Base-by-base conservation (phyloP, 2,888 invertebrate genomes). In the Tenthredo scrophulariae region DNA sequence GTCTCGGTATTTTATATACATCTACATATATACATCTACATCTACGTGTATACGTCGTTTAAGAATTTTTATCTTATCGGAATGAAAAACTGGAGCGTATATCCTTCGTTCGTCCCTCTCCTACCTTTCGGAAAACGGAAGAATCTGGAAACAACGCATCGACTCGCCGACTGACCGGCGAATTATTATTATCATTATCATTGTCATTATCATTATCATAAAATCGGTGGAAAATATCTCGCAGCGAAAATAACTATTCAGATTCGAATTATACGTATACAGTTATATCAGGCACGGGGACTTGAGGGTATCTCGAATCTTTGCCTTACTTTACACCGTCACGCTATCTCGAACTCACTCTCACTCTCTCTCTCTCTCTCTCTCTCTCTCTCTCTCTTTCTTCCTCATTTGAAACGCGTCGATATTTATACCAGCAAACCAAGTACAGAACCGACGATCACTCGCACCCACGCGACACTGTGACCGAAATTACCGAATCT, bases 21-120 rank as follows among this genome's bases (percentile, higher is more conserved):
- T 33, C 18, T 10, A 65, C 6, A 15, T 9, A 15, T 22, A 1
- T 22, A n/a, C 22, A n/a, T 58, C 7, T 2, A 58, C 9, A 58
- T n/a, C 62, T 2, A 62, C 62, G 2, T 29, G 18, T 18, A 18
- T 7, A 18, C 43, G 72, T 74, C 54, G 77, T 77, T 77, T 77
- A 77, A 80, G 80, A 80, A 80, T 80, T 80, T 80, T 80, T 26
- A 62, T 80, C 62, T 43, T 43, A 80, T 80, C 72, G 10, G 0
- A 43, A 13, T 15, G 13, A 43, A 74, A 74, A 74, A 74, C 40
- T 37, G 46, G 1, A 13, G 3, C 40, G n/a, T 22, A 58, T 58
- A 10, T 10, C 22, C n/a, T 22, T 43, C 40, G 6, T 6, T 5
- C 37, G 6, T 37, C 37, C 37, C 33, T 67, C 13, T 13, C 2